These are phyloP conservation scores for Caenorhabditis sp. DNA, from an alignment of 2,888 invertebrate genomes.

Conservation along the genomic window DNA sequence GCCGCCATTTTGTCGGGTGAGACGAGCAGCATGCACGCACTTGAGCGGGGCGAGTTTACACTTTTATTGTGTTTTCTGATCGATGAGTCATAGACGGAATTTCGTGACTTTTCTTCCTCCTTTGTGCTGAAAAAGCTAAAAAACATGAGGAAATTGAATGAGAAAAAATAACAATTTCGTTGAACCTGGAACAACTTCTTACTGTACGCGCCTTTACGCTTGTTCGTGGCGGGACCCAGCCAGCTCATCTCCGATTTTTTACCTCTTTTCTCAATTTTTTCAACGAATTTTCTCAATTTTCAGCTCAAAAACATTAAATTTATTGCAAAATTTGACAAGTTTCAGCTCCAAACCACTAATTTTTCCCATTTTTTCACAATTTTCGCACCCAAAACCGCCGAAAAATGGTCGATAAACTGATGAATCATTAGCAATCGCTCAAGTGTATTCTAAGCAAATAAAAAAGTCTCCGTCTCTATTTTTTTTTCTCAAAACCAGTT, in stretches of 20 bases:
- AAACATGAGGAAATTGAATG: too few relatives aligned
- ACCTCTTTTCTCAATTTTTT: too few relatives aligned
- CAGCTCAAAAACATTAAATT: neutral
- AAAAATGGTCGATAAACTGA: neutral
- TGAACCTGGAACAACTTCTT: neutral
- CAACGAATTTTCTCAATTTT: neutral
- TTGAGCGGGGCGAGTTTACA: conserved; percentile 45
- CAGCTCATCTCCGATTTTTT: too few relatives aligned
- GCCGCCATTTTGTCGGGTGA: conserved; percentile 66
- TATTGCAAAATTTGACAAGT: neutral
- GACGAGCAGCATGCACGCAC: conserved; percentile 65
- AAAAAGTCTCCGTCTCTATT: neutral
- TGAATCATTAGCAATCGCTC: conserved; percentile 43
- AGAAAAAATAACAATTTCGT: neutral
- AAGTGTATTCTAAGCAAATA: conserved; percentile 55
- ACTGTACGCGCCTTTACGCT: neutral
- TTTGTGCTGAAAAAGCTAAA: conserved; percentile 17
- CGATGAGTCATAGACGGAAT: conserved; percentile 32
- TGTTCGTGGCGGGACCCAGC: neutral
- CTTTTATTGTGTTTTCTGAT: conserved; percentile 43
- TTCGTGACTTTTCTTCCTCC: neutral
- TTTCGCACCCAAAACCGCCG: neutral
- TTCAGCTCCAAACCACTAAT: too few relatives aligned
- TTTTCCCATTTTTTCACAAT: neutral
- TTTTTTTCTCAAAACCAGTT: conserved; percentile 38